These are phyloP conservation scores for Tuta absoluta DNA, from an alignment of 2,888 invertebrate genomes.

Conservation along the genomic window DNA sequence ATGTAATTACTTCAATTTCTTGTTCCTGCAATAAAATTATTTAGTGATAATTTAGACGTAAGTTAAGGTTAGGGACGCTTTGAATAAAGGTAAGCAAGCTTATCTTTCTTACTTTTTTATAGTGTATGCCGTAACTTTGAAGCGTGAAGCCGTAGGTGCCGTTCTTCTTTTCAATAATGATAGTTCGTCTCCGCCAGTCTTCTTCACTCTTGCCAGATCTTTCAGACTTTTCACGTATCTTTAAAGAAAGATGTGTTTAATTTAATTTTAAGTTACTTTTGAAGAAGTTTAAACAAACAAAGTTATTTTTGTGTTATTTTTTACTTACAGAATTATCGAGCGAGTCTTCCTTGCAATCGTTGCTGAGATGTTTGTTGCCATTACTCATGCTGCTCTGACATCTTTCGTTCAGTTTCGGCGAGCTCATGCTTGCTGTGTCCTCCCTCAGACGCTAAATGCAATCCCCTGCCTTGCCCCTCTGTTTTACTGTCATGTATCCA, in stretches of 20 bases:
- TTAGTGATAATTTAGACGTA: neutral
- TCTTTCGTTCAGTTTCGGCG: slow-evolving; percentile 71
- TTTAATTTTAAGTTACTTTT: slow-evolving; percentile 1
- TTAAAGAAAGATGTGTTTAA: slow-evolving; percentile 29
- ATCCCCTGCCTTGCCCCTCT: neutral
- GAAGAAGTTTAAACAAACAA: no score
- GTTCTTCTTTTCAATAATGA: slow-evolving; percentile 94
- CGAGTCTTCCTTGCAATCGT: slow-evolving; percentile 70
- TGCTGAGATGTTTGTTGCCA: slow-evolving; percentile 62
- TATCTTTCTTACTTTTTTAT: slow-evolving; percentile 83
- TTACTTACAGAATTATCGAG: slow-evolving; percentile 72
- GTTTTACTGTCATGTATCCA: slow-evolving; percentile 3
- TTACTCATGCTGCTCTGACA: slow-evolving; percentile 69
- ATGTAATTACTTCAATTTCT: slow-evolving; percentile 97
- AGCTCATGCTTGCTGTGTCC: slow-evolving; percentile 54
- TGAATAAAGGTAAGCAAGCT: no score
- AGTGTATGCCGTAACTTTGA: slow-evolving; percentile 98
- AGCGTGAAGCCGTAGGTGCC: slow-evolving; percentile 97
- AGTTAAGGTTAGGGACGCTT: neutral
- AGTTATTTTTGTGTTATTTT: no score
- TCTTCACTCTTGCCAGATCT: slow-evolving; percentile 82
- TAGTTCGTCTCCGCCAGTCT: slow-evolving; percentile 93
- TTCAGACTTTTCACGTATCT: slow-evolving; percentile 72
- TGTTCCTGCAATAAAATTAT: slow-evolving; percentile 81
- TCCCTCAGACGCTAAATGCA: slow-evolving; percentile 4